Evolutionary conservation across 2,888 invertebrate genomes (phyloP).

Genomic region (Conistra vaccinii): DNA sequence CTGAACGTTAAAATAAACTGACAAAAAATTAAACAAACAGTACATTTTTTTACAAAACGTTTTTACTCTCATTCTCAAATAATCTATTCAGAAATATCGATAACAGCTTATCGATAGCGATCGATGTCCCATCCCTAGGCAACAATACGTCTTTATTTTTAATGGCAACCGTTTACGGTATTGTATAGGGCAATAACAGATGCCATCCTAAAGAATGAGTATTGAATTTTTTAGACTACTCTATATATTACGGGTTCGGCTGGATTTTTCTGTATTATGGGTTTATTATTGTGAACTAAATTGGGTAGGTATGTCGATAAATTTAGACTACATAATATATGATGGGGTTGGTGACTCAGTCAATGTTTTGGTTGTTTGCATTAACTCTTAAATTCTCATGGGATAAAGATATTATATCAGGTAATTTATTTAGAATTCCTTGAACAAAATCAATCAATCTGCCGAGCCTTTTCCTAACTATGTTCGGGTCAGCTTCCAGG

Average conservation of each 20-base stretch:
- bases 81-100: constrained; percentile 41
- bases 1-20: neutral
- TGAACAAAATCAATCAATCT: too few species aligned
- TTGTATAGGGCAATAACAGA: constrained; percentile 65
- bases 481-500: too few species aligned
- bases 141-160: constrained; percentile 73
- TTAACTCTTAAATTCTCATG: constrained; percentile 15
- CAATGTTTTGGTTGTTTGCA: neutral
- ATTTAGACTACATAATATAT: constrained; percentile 37
- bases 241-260: constrained; percentile 26
- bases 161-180: constrained; percentile 68
- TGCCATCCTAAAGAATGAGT: constrained; percentile 57
- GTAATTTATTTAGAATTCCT: neutral
- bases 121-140: constrained; percentile 61
- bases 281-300: constrained; percentile 46
- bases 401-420: constrained; percentile 3
- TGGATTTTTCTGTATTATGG: constrained; percentile 45
- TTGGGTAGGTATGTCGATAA: constrained; percentile 47
- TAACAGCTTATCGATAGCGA: constrained; percentile 25
- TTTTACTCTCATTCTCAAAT: neutral
- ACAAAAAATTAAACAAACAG: neutral
- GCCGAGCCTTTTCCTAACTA: too few species aligned
- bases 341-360: neutral
- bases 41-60: too few species aligned
- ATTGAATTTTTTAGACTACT: constrained; percentile 54